phyloP scores from a whole-genome alignment of 1,140 invertebrate species.

The Drosophila subobscura region DNA sequence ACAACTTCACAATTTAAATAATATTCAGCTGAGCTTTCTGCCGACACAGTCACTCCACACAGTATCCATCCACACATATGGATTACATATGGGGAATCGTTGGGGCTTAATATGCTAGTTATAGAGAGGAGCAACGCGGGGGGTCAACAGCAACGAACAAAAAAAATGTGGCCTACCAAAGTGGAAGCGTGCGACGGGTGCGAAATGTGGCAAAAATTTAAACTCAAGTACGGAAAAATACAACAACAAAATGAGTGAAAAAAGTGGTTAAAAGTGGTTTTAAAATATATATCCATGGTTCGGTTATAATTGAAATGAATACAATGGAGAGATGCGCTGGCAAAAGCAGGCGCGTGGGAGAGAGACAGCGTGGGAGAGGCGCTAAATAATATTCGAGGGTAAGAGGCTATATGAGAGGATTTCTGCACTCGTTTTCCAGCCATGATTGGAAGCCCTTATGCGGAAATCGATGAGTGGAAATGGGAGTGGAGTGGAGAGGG shows the following conservation, averaged over 20 bases:
- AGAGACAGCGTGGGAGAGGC: neutral
- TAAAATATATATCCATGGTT: slow-evolving; percentile 9
- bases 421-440: neutral
- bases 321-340: slow-evolving; percentile 3
- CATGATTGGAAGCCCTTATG: neutral
- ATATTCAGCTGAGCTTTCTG: slow-evolving; percentile 2
- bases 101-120: slow-evolving; percentile 62
- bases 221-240: slow-evolving; percentile 35
- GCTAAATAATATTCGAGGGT: slow-evolving; percentile 24
- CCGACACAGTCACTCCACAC: no score
- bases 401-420: no score
- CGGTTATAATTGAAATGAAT: slow-evolving; percentile 19
- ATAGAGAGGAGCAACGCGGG: slow-evolving; percentile 24
- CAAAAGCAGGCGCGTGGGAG: neutral
- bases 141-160: slow-evolving; percentile 7
- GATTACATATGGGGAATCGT: slow-evolving; percentile 45
- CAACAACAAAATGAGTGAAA: slow-evolving; percentile 6
- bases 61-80: slow-evolving; percentile 10
- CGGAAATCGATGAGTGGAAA: neutral
- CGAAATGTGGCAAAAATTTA: slow-evolving; percentile 38
- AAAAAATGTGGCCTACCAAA: slow-evolving; percentile 15
- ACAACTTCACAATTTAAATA: slow-evolving; percentile 9
- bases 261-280: slow-evolving; percentile 1
- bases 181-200: neutral
- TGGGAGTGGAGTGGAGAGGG: no score